Evolutionary conservation across 1,140 invertebrate species (phyloP).

Genomic region (Drosophila tsacasi): DNA sequence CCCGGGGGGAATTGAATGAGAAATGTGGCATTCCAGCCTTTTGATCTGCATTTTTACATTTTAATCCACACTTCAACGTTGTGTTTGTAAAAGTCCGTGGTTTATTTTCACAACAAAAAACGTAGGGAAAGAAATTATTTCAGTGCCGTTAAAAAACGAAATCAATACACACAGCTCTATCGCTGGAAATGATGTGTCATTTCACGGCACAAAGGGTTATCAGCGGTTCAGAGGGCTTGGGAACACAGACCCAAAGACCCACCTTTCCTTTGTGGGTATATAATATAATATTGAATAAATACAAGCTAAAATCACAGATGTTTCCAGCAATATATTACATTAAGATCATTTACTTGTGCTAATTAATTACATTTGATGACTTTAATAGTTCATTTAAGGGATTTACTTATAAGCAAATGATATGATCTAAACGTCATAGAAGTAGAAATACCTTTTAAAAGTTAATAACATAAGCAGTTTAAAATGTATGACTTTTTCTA

Average conservation of each 20-base stretch:
- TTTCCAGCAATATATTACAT: neutral
- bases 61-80: slow-evolving; percentile 9
- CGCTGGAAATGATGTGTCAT: slow-evolving; percentile 10
- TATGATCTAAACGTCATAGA: too few relatives aligned
- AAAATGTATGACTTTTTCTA: neutral
- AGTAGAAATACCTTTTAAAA: neutral
- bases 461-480: too few relatives aligned
- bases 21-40: slow-evolving; percentile 13
- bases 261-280: too few relatives aligned
- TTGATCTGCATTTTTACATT: slow-evolving; percentile 32
- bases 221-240: slow-evolving; percentile 13
- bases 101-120: slow-evolving; percentile 18
- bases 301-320: slow-evolving; percentile 4
- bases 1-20: neutral
- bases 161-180: slow-evolving; percentile 7
- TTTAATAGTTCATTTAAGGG: neutral
- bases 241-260: neutral
- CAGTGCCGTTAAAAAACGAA: slow-evolving; percentile 18
- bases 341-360: neutral
- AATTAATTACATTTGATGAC: neutral
- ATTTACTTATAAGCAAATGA: neutral
- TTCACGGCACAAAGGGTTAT: slow-evolving; percentile 25
- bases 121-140: neutral
- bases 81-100: slow-evolving; percentile 6
- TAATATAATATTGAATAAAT: neutral